Conservation (phyloP, 2,888 invertebrate species). For the Caenorhabditis wallacei region DNA sequence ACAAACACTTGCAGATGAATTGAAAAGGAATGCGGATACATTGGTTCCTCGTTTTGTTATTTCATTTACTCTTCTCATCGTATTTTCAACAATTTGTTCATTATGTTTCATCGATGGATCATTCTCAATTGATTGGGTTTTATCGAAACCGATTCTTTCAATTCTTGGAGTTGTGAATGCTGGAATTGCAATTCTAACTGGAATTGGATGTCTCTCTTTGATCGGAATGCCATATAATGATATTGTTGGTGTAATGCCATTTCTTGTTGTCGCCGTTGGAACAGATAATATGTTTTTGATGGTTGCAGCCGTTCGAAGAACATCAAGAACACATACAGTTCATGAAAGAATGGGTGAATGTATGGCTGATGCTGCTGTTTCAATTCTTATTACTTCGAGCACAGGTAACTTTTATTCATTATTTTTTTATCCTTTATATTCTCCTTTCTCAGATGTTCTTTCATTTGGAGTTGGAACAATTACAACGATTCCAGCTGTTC, state of each 20-base stretch:
- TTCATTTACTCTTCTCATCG: constrained; percentile 79
- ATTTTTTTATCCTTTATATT: no score
- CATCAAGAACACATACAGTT: constrained; percentile 87
- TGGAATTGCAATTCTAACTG: constrained; percentile 92
- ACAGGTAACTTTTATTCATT: constrained; percentile 40
- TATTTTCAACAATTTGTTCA: constrained; percentile 81
- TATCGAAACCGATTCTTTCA: constrained; percentile 93
- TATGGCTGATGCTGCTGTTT: constrained; percentile 94
- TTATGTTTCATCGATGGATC: constrained; percentile 90
- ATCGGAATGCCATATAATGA: constrained; percentile 94
- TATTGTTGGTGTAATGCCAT: constrained; percentile 95
- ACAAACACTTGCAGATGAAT: constrained; percentile 92
- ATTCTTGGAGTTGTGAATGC: constrained; percentile 93
- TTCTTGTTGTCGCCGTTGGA: constrained; percentile 96
- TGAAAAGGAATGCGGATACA: constrained; percentile 93
- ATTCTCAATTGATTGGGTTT: constrained; percentile 86
- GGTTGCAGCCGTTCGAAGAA: constrained; percentile 94
- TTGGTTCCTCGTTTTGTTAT: constrained; percentile 80
- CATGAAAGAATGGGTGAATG: constrained; percentile 86
- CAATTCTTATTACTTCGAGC: constrained; percentile 90
- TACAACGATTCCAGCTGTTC: constrained; percentile 94
- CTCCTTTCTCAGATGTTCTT: constrained; percentile 72
- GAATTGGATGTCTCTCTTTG: constrained; percentile 93
- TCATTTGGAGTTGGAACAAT: constrained; percentile 86
- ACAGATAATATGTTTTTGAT: constrained; percentile 97